Evolutionary conservation across 2,888 invertebrate genomes (phyloP).

Genomic region (Poecilobothrus nobilitatus): DNA sequence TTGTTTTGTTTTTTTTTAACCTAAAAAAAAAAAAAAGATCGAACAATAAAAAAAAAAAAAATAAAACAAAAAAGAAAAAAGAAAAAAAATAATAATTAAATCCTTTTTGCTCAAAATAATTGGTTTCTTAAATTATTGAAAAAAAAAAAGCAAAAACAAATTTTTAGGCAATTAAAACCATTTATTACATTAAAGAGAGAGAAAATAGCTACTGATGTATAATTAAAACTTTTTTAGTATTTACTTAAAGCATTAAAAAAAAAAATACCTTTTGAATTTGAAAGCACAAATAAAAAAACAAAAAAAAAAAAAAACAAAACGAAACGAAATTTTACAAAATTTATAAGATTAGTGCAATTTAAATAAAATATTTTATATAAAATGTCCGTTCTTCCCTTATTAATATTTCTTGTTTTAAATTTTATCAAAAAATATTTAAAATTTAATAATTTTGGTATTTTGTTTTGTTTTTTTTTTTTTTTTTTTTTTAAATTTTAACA

Average conservation of each 20-base stretch:
- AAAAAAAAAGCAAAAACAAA: neutral
- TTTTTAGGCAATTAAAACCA: neutral
- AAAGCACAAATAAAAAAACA: neutral
- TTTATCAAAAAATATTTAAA: too few relatives aligned
- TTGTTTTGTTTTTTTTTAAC: too few relatives aligned
- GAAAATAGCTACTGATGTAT: constrained; percentile 10
- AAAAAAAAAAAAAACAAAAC: neutral
- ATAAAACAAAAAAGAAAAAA: neutral
- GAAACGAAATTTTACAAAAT: neutral
- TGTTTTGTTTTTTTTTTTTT: too few relatives aligned
- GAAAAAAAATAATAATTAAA: too few relatives aligned
- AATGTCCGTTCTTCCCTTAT: neutral
- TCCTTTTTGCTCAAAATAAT: neutral
- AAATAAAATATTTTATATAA: neutral
- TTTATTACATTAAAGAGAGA: constrained; percentile 9
- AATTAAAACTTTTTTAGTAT: neutral
- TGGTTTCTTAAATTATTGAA: neutral
- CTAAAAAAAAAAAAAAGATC: too few relatives aligned
- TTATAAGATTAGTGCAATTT: neutral
- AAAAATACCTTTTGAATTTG: neutral
- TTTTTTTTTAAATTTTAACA: too few relatives aligned
- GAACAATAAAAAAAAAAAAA: neutral
- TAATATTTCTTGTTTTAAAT: too few relatives aligned
- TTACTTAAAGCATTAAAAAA: neutral
- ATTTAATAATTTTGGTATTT: too few relatives aligned